phyloP scores from a whole-genome alignment of 2,888 invertebrate genomes.

The Lasioglossum malachurum region DNA sequence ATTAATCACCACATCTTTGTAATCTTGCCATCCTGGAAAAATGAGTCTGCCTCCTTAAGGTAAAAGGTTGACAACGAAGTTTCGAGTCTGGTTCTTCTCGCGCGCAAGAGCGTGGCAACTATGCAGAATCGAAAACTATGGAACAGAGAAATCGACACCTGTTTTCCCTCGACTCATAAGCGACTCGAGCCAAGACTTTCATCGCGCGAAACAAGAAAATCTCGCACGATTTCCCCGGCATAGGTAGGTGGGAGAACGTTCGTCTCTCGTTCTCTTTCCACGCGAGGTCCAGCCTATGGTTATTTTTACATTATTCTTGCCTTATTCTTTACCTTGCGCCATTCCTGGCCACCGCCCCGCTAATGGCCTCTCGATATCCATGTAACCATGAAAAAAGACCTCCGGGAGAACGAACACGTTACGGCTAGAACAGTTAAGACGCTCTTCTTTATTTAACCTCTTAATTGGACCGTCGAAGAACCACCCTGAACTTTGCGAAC shows the following conservation, averaged over 20 bases:
- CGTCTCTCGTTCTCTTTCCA: not conserved
- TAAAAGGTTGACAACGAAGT: not conserved
- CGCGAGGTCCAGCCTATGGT: not conserved
- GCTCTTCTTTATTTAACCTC: not conserved
- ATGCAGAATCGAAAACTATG: not conserved
- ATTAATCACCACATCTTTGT: too few relatives aligned
- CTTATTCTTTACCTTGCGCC: not conserved
- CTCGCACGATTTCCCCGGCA: slow-evolving; percentile 21
- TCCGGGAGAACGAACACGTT: not conserved
- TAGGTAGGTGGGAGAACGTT: not conserved
- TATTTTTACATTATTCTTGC: slow-evolving; percentile 9
- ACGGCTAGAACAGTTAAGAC: not conserved
- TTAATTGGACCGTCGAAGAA: not conserved
- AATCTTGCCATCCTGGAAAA: too few relatives aligned
- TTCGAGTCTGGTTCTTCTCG: not conserved
- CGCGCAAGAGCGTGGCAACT: not conserved
- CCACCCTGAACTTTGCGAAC: not conserved
- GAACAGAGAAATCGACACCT: not conserved
- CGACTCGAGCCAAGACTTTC: slow-evolving; percentile 21
- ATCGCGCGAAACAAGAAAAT: slow-evolving; percentile 11
- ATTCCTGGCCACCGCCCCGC: not conserved
- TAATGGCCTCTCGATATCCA: not conserved
- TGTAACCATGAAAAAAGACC: not conserved
- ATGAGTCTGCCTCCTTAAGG: not conserved
- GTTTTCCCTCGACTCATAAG: not conserved